Percentiles rank a stretch among this genome's conserved stretches.
Evolutionary conservation across 2,888 invertebrate species (phyloP).

Genomic region (Hoplodrina ambigua): DNA sequence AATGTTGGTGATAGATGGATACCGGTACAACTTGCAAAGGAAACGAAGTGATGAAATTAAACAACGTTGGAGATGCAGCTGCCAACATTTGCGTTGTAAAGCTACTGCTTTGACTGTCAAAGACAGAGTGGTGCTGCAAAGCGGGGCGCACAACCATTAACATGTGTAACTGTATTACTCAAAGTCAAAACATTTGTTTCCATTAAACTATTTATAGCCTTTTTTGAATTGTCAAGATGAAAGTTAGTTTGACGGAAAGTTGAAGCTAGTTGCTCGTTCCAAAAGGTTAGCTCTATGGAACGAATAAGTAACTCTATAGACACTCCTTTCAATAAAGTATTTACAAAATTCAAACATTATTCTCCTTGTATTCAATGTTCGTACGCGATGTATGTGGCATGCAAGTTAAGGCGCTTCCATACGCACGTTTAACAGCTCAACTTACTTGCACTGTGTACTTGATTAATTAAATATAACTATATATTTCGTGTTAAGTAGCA

Average conservation of each 20-base stretch:
- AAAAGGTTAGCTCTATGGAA: too few species aligned
- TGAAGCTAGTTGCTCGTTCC: too few species aligned
- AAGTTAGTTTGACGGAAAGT: too few species aligned
- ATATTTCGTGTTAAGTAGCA: background rate
- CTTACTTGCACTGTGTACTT: background rate
- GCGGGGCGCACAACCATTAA: slow-evolving; percentile 39
- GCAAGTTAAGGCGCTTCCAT: background rate
- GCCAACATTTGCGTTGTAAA: slow-evolving; percentile 48
- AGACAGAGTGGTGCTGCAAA: slow-evolving; percentile 22
- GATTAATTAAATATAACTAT: background rate
- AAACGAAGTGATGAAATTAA: slow-evolving; percentile 22
- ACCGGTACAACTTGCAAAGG: slow-evolving; percentile 39
- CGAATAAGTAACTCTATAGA: too few species aligned
- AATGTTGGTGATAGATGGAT: slow-evolving; percentile 49
- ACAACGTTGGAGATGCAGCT: slow-evolving; percentile 48
- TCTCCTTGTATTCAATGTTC: background rate
- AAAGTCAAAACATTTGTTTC: too few species aligned
- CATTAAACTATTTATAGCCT: too few species aligned
- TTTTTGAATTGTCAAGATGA: too few species aligned
- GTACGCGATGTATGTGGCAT: background rate
- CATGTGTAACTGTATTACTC: background rate
- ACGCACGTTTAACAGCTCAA: background rate
- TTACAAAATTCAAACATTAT: too few species aligned
- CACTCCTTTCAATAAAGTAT: too few species aligned
- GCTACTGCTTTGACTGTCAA: slow-evolving; percentile 30